Evolutionary conservation across 1,140 invertebrate species (phyloP).

Genomic region (Lucilia cuprina): DNA sequence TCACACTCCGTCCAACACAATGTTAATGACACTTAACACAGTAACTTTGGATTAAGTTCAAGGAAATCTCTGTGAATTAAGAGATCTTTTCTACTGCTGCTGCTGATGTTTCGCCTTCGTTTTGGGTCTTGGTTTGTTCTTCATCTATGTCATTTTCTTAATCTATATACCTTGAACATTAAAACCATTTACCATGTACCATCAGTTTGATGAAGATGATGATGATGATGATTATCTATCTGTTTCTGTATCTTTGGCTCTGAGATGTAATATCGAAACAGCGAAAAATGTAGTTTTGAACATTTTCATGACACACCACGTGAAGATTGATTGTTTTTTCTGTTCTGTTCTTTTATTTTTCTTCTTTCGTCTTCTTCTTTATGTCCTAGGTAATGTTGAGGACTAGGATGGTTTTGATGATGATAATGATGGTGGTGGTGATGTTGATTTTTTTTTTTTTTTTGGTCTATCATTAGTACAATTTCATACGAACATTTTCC

Average conservation of each 20-base stretch:
- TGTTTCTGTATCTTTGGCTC: background rate
- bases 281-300: background rate
- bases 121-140: background rate
- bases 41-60: constrained; percentile 17
- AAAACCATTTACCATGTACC: background rate
- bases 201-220: background rate
- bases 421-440: background rate
- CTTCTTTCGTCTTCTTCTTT: background rate
- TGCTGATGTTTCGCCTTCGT: background rate
- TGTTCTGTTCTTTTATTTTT: background rate
- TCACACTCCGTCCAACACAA: background rate
- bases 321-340: constrained; percentile 28
- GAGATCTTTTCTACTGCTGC: background rate
- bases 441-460: background rate
- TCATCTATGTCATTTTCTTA: background rate
- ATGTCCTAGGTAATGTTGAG: background rate
- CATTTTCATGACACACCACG: constrained; percentile 31
- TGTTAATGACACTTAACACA: constrained; percentile 17
- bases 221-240: background rate
- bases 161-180: constrained; percentile 3
- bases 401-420: background rate
- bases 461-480: background rate
- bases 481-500: background rate
- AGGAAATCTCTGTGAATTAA: background rate
- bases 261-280: background rate